A percentile compares a stretch with the other conserved stretches of the same genome.
phyloP scores from a whole-genome alignment of 2,797 vertebrate species.

The Hylomyscus alleni region DNA sequence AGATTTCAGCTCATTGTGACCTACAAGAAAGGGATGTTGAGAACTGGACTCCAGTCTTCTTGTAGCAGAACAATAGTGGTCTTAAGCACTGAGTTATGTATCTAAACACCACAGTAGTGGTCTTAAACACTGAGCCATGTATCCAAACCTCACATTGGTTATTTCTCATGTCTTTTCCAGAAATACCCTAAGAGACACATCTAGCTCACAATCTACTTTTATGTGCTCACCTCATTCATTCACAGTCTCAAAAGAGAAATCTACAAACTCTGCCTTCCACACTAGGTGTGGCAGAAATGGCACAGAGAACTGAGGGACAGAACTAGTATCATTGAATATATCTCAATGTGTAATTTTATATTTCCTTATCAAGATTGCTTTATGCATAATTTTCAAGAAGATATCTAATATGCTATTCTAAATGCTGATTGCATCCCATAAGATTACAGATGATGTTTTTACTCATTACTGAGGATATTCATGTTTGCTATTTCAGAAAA shows the following conservation, averaged over 20 bases:
- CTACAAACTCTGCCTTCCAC: neutral
- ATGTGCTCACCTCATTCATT: neutral
- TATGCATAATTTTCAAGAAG: neutral
- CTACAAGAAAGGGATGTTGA: neutral
- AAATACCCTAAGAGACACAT: neutral
- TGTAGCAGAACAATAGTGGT: neutral
- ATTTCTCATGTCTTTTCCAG: neutral
- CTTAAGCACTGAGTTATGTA: neutral
- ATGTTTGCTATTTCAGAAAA: neutral
- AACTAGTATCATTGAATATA: neutral
- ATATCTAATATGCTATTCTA: neutral
- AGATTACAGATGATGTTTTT: neutral
- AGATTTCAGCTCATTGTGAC: neutral
- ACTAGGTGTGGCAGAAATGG: no score
- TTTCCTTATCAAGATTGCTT: neutral
- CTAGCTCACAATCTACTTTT: neutral
- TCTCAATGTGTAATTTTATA: neutral
- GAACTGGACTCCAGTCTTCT: neutral
- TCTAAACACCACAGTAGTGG: neutral
- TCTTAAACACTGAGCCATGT: neutral
- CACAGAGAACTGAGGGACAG: no score
- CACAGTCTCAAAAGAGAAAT: neutral
- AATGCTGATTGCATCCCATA: neutral
- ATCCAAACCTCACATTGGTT: neutral
- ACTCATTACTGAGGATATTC: neutral